Evolutionary conservation across 2,113 vertebrate genomes (phyloP).

Genomic region (Coracopsis vasa): DNA sequence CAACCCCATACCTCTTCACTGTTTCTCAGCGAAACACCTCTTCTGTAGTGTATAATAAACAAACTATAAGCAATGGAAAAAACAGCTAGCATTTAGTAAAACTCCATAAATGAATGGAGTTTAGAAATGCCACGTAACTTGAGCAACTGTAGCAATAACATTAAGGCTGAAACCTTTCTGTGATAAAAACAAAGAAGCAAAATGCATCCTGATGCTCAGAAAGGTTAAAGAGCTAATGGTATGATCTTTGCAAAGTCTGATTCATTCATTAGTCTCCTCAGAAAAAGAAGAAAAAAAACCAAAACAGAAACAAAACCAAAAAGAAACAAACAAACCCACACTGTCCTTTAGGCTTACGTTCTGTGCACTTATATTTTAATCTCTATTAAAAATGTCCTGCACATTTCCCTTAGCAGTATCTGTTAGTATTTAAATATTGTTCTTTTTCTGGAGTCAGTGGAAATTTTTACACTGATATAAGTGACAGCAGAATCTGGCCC

Average conservation of each 20-base stretch:
- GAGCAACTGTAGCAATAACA: background rate
- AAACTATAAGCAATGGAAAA: background rate
- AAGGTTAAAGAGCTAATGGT: background rate
- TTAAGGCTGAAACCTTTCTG: background rate
- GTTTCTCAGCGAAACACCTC: background rate
- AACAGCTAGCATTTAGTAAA: background rate
- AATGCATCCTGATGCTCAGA: background rate
- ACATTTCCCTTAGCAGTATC: background rate
- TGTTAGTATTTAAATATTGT: background rate
- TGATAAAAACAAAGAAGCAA: background rate
- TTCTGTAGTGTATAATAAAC: background rate
- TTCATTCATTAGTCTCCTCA: background rate
- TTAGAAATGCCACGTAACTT: background rate
- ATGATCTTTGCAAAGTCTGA: background rate
- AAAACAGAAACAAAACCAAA: background rate
- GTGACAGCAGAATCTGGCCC: background rate
- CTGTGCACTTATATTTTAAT: background rate
- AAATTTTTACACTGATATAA: slow-evolving; percentile 31
- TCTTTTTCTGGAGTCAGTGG: background rate
- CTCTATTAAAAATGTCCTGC: background rate
- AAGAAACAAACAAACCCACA: background rate
- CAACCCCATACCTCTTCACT: background rate
- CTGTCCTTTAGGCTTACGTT: background rate
- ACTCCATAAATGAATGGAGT: background rate
- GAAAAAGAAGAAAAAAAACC: background rate